These are phyloP conservation scores for Drymonia ruficornis DNA, from an alignment of 2,888 invertebrate species.

Conservation along the genomic window DNA sequence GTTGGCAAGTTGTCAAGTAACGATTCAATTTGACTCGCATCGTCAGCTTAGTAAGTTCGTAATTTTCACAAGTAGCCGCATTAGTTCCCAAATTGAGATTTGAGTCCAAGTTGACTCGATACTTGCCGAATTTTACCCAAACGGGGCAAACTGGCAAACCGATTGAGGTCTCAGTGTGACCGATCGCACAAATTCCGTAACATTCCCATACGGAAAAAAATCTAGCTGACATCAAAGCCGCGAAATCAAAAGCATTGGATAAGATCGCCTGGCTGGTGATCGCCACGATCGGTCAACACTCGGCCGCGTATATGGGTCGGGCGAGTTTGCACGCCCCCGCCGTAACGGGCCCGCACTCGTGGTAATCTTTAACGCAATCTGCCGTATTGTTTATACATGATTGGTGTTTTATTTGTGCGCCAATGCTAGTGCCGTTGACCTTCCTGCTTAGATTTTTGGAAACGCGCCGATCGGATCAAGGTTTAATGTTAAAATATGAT, in stretches of 20 bases:
- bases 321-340: slow-evolving; percentile 53
- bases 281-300: slow-evolving; percentile 37
- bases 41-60: too few relatives aligned
- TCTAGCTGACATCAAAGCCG: background rate
- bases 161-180: background rate
- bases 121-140: too few relatives aligned
- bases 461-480: slow-evolving; percentile 21
- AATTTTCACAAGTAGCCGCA: too few relatives aligned
- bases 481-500: background rate
- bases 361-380: slow-evolving; percentile 36
- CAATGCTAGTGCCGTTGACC: slow-evolving; percentile 27
- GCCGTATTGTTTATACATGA: slow-evolving; percentile 36
- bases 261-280: slow-evolving; percentile 14
- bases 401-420: slow-evolving; percentile 29
- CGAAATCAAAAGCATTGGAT: slow-evolving; percentile 15
- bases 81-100: too few relatives aligned
- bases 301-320: slow-evolving; percentile 42
- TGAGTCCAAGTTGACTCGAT: too few relatives aligned
- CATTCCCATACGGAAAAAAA: background rate
- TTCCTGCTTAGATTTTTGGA: slow-evolving; percentile 24
- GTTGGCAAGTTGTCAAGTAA: too few relatives aligned
- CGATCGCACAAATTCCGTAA: background rate
- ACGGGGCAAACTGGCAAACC: background rate
- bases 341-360: slow-evolving; percentile 43
- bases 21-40: too few relatives aligned